phyloP scores from a whole-genome alignment of 1,140 invertebrate genomes.

The Drosophila fuyamai region DNA sequence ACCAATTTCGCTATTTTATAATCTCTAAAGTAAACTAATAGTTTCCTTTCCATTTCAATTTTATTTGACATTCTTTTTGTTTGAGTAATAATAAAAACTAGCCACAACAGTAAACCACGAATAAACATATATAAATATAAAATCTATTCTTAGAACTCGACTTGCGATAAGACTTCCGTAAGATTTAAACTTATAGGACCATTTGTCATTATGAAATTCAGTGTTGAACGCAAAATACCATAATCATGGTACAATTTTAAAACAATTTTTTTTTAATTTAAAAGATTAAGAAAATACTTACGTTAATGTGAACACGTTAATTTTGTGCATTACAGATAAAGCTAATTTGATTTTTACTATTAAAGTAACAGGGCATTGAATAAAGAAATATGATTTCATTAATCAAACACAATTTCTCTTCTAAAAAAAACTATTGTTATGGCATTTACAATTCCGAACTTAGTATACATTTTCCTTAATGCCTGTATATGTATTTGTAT shows the following conservation, averaged over 20 bases:
- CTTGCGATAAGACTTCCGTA: not conserved
- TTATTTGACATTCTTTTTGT: not conserved
- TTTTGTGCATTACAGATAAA: no score
- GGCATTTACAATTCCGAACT: not conserved
- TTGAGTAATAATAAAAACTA: not conserved
- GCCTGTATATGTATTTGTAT: not conserved
- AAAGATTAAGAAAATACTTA: no score
- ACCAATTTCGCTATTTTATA: not conserved
- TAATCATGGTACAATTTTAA: not conserved
- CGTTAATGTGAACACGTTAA: no score
- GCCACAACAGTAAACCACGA: not conserved
- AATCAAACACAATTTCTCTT: no score
- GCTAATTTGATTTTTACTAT: no score
- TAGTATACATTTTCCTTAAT: not conserved
- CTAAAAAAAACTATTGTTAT: no score
- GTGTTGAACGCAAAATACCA: not conserved
- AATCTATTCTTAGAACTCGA: not conserved
- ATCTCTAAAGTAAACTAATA: not conserved
- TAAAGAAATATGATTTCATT: no score
- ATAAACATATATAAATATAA: not conserved
- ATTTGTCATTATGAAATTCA: not conserved
- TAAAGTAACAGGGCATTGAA: no score
- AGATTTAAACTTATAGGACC: not conserved
- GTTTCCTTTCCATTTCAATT: not conserved
- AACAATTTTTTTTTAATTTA: no score